These are phyloP conservation scores for Trachythela sp. DNA, from an alignment of 64 coral and sea anemone genomes.

Conservation along the genomic window DNA sequence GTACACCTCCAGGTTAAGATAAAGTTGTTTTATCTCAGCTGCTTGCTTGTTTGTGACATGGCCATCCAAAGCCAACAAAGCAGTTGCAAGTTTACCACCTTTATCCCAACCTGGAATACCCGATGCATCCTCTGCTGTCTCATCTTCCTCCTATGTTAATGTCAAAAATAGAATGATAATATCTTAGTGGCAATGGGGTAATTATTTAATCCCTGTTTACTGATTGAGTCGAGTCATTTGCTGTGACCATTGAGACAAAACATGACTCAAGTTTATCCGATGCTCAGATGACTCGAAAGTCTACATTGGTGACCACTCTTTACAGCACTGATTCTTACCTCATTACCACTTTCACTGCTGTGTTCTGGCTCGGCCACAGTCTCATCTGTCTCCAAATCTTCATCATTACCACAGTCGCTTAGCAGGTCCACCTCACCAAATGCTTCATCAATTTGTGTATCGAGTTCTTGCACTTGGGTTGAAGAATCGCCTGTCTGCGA, in stretches of 20 bases:
- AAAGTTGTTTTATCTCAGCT: not conserved
- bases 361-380: not conserved
- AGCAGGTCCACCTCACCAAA: not conserved
- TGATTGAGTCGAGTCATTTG: no score
- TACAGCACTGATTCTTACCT: not conserved
- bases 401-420: not conserved
- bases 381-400: not conserved
- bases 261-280: no score
- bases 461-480: not conserved
- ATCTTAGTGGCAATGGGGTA: no score
- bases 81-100: not conserved
- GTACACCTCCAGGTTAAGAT: not conserved
- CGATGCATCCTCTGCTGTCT: not conserved
- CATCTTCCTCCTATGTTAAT: not conserved
- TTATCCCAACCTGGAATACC: not conserved
- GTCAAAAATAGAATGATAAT: not conserved
- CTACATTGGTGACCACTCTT: no score
- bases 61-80: not conserved
- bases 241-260: no score
- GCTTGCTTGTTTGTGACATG: conserved; percentile 12
- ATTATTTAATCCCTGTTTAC: no score
- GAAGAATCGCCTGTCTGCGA: not conserved
- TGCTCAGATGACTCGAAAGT: no score
- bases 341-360: not conserved
- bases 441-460: not conserved